Evolutionary conservation across 1,140 invertebrate genomes (phyloP).

Genomic region (Drosophila kanapiae): DNA sequence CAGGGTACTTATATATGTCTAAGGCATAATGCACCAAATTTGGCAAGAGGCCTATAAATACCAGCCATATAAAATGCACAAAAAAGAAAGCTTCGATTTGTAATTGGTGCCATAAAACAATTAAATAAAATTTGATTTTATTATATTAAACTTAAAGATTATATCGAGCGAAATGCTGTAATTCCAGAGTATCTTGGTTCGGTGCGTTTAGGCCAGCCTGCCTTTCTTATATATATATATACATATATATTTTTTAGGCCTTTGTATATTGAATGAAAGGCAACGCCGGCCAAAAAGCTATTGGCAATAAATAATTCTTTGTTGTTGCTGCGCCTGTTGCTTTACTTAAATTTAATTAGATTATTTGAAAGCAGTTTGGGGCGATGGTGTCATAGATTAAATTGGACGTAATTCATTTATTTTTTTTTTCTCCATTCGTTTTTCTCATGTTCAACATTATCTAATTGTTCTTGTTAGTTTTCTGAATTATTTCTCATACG

Average conservation of each 20-base stretch:
- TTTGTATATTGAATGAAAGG: conserved; percentile 75
- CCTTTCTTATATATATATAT: conserved; percentile 7
- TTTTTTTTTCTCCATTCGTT: not conserved
- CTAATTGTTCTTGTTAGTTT: conserved; percentile 12
- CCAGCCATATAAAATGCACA: not conserved
- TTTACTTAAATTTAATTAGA: conserved; percentile 82
- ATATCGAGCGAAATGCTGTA: too few species aligned
- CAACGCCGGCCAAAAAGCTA: conserved; percentile 47
- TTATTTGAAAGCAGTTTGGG: conserved; percentile 81
- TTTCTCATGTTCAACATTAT: conserved; percentile 27
- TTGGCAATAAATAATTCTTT: conserved; percentile 83
- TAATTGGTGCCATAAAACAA: not conserved
- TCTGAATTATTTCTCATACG: conserved; percentile 1
- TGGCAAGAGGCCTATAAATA: not conserved
- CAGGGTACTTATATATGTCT: not conserved
- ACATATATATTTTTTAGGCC: conserved; percentile 26
- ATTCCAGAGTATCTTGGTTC: conserved; percentile 22
- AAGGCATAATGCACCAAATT: not conserved
- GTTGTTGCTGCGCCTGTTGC: conserved; percentile 51
- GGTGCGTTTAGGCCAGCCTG: not conserved
- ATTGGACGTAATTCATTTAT: conserved; percentile 75
- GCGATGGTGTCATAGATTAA: conserved; percentile 82
- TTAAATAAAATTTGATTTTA: not conserved
- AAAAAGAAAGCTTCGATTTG: not conserved
- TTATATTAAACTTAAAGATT: not conserved